Evolutionary conservation across 1,140 invertebrate species (phyloP), one percentile per base, ranked within the genome.

Genomic region (Pogonomyrmex californicus): DNA sequence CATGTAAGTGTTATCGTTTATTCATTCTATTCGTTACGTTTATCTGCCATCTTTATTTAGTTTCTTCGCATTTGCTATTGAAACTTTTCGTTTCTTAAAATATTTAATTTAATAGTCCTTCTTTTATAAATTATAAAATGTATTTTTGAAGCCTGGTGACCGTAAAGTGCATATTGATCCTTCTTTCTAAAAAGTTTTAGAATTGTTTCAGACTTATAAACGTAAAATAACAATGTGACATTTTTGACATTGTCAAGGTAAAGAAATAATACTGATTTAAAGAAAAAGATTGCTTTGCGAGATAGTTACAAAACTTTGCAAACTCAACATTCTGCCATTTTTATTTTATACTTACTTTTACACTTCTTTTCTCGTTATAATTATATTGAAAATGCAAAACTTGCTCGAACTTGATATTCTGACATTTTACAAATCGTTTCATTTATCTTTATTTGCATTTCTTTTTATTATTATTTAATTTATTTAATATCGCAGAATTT

Each of bases 391-490:
- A 81, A 56, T 63, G 7, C 2, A 41, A 70, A 81, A 70, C 12
- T 81, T 70, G 38, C 5, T 9, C 2, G 54, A 66, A 41, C 14
- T 60, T 12, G 51, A 4, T 33, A 70, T 44, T 51, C 9, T 36
- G 41, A n/a, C 7, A 44, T 49, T 71, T 33, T 65, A 41, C 1
- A n/a, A 73, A 4, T 56, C 23, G 1, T 63, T 47, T 44, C n/a
- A 41, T 2, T 68, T 5, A 4, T 68, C 30, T 4, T 17, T 23
- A 23, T 33, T 44, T 33, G 38, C 6, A 41, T 79, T 54, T 68
- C 4, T 47, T 73, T 82, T 70, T 71, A 0, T 3, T 44, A 56
- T 2, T 10, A 41, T 56, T 81, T 70, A 71, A 71, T 82, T 82
- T 1, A 9, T 1, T 4, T 1, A n/a, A 4, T 2, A 41, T 23